These are phyloP conservation scores for Microtus montanus DNA, from an alignment of 2,113 vertebrate species.

Conservation along the genomic window DNA sequence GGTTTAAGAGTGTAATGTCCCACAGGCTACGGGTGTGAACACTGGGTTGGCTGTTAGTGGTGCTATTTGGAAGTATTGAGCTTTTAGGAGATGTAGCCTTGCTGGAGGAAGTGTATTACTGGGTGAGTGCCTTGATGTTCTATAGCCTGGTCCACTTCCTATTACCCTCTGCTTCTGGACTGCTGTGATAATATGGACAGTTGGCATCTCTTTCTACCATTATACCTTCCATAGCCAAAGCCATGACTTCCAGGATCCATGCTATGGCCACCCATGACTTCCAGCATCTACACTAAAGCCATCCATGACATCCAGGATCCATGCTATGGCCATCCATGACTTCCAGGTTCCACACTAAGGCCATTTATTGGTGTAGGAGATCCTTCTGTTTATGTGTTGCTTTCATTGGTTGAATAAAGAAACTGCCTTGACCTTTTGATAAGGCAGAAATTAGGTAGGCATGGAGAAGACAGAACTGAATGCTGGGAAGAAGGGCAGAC, in stretches of 20 bases:
- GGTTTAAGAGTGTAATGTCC: neutral
- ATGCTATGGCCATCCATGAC: neutral
- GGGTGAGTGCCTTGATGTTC: neutral
- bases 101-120: neutral
- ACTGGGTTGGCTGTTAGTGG: neutral
- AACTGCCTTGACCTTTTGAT: no score
- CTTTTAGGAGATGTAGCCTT: neutral
- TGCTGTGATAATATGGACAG: neutral
- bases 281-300: no score
- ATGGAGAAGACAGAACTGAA: no score
- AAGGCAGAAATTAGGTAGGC: no score
- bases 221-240: neutral
- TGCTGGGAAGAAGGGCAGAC: no score
- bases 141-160: neutral
- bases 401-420: no score
- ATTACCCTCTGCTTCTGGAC: neutral
- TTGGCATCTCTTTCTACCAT: neutral
- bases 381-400: no score
- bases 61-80: neutral
- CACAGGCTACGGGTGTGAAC: neutral
- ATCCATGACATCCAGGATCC: neutral
- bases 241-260: neutral
- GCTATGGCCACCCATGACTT: no score
- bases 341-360: neutral
- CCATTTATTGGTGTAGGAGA: no score